Evolutionary conservation across 1,140 invertebrate species (phyloP), one percentile per base, ranked within the genome.

Genomic region (Apolygus lucorum): DNA sequence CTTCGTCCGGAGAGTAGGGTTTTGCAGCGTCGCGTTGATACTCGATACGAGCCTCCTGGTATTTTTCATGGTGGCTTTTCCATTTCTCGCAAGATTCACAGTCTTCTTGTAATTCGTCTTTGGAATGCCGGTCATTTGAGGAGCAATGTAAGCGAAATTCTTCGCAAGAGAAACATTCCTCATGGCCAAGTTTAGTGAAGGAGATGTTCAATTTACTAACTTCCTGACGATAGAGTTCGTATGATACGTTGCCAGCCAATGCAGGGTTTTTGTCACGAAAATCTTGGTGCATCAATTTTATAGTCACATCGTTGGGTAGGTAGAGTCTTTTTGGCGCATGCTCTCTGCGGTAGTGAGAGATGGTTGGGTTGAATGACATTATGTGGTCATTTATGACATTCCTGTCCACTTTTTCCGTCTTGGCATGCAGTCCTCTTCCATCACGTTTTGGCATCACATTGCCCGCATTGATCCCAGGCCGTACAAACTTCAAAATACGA

Each of bases 301-400:
- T 69, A 21, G 28, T 63, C 8, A 74, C 52, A 29, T 74, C 73
- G 52, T 68, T 68, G n/a, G 74, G 71, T 2, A 73, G 64, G 68
- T 73, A 74, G 26, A 29, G 42, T 34, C 25, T 69, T 2, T 71
- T 71, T 11, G 74, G 72, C 0, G 72, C 73, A 66, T 74, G 73
- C 64, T 74, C 71, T 26, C 73, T 24, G n/a, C 72, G 64, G 65
- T 74, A 74, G 59, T 74, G 71, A 25, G 73, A 71, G 22, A 72
- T 71, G n/a, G 52, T 24, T 26, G 74, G 73, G 24, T 72, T 66
- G 28, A 72, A 74, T 21, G 49, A 63, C 59, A 68, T 52, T 52
- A 74, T 70, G 28, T 72, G 74, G 14, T 28, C 52, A n/a, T n/a
- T 52, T 63, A 70, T 66, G 68, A 14, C 22, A 64, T 52, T 34